These are phyloP conservation scores for Procavia capensis DNA, from an alignment of 2,113 vertebrate species.

Conservation along the genomic window DNA sequence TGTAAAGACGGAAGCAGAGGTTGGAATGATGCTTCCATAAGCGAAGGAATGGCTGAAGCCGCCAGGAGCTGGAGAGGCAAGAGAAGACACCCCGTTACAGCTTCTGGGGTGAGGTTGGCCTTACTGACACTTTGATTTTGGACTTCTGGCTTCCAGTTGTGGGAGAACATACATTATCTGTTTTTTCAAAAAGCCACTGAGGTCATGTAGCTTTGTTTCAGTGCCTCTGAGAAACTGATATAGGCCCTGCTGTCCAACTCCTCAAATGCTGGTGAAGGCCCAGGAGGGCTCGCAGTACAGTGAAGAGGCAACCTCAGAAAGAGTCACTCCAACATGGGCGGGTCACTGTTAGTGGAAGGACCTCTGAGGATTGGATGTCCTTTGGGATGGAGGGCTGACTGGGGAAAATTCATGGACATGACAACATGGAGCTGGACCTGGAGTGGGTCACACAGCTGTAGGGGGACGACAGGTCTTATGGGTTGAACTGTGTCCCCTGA, in stretches of 20 bases:
- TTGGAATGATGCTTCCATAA: neutral
- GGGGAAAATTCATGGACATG: neutral
- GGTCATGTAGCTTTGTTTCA: neutral
- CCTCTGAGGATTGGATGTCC: too few relatives aligned
- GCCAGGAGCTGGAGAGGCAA: neutral
- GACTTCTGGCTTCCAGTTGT: neutral
- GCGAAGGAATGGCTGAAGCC: neutral
- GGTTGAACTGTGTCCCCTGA: neutral
- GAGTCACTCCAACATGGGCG: neutral
- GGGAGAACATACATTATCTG: neutral
- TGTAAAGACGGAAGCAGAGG: neutral
- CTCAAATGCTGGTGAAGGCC: neutral
- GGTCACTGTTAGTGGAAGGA: neutral
- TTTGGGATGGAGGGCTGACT: neutral
- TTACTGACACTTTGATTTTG: neutral
- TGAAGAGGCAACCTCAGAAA: neutral
- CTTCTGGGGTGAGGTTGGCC: too few relatives aligned
- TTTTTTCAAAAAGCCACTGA: neutral
- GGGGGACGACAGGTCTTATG: neutral
- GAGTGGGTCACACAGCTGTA: neutral
- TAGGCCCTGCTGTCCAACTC: neutral
- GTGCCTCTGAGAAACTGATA: too few relatives aligned
- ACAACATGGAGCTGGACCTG: neutral
- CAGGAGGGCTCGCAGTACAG: accelerated
- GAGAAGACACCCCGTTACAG: neutral